phyloP scores from a whole-genome alignment of 2,797 vertebrate species.

The Rhinatrema bivittatum region DNA sequence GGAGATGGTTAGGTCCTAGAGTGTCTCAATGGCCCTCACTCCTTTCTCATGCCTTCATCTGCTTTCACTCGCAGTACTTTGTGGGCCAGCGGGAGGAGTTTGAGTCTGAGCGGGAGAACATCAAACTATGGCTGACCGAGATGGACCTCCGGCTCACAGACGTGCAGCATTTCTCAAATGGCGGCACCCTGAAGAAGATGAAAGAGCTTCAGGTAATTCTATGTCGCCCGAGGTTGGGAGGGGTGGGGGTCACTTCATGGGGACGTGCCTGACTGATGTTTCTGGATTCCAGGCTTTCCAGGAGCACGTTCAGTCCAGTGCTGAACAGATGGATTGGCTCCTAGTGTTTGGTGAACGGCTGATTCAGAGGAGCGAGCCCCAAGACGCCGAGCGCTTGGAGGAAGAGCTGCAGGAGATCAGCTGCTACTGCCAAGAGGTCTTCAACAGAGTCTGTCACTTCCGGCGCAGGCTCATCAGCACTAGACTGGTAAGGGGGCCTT shows the following conservation, averaged over 20 bases:
- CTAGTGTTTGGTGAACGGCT: conserved; percentile 58
- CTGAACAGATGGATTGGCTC: conserved; percentile 48
- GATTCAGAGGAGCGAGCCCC: conserved; percentile 55
- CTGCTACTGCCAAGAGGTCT: conserved; percentile 52
- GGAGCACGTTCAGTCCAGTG: conserved; percentile 56
- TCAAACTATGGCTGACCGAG: conserved; percentile 60
- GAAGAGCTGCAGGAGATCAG: conserved; percentile 59
- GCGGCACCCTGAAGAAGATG: conserved; percentile 57
- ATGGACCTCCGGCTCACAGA: conserved; percentile 57
- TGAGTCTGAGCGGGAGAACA: conserved; percentile 60
- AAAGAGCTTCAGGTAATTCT: conserved; percentile 57
- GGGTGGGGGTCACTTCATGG: background rate
- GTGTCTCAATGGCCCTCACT: too few relatives aligned
- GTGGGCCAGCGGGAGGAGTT: conserved; percentile 61
- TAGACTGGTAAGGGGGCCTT: conserved; percentile 55
- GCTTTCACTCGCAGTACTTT: conserved; percentile 35
- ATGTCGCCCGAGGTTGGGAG: background rate
- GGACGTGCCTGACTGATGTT: too few relatives aligned
- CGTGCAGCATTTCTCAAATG: conserved; percentile 55
- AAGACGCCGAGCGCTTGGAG: conserved; percentile 52
- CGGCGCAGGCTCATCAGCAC: conserved; percentile 72
- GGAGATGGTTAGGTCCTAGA: too few relatives aligned
- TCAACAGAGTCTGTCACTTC: conserved; percentile 52
- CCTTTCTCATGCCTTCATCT: background rate
- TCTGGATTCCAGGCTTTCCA: conserved; percentile 62